A percentile compares a stretch with the other conserved stretches of the same genome.
phyloP scores from a whole-genome alignment of 2,113 vertebrate genomes.

The Noturus placidus region DNA sequence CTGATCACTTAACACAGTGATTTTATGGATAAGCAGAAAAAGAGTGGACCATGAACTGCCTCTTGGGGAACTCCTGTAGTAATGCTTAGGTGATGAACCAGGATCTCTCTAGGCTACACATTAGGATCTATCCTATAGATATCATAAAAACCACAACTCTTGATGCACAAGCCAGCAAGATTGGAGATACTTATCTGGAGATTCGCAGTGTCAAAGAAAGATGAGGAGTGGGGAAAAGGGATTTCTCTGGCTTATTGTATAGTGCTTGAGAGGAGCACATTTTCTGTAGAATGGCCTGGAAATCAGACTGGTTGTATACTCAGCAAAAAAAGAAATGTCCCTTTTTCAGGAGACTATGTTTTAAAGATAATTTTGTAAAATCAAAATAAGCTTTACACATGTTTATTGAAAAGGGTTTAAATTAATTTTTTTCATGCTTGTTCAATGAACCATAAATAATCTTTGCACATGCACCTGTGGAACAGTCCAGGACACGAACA shows the following conservation, averaged over 20 bases:
- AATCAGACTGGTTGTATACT: not conserved
- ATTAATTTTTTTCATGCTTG: too few species aligned
- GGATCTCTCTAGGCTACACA: not conserved
- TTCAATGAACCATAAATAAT: too few species aligned
- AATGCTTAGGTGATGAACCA: not conserved
- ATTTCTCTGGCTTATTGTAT: not conserved
- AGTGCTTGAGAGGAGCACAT: not conserved
- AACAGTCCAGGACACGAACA: too few species aligned
- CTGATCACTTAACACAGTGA: not conserved
- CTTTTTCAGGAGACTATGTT: too few species aligned
- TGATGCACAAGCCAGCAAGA: not conserved
- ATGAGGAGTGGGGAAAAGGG: not conserved
- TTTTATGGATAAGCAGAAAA: not conserved
- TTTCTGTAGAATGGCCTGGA: not conserved
- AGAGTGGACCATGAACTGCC: not conserved
- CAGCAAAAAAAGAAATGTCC: too few species aligned
- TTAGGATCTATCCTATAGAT: not conserved
- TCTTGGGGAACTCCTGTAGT: not conserved
- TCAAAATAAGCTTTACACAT: too few species aligned
- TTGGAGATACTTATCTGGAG: not conserved
- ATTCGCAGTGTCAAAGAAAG: not conserved
- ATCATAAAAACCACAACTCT: not conserved
- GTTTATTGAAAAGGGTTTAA: too few species aligned
- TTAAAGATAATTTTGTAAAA: too few species aligned
- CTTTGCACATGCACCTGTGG: too few species aligned